Evolutionary conservation across 2,888 invertebrate species (phyloP), one percentile per base, ranked within the genome.

Genomic region (Orthosia gothica): DNA sequence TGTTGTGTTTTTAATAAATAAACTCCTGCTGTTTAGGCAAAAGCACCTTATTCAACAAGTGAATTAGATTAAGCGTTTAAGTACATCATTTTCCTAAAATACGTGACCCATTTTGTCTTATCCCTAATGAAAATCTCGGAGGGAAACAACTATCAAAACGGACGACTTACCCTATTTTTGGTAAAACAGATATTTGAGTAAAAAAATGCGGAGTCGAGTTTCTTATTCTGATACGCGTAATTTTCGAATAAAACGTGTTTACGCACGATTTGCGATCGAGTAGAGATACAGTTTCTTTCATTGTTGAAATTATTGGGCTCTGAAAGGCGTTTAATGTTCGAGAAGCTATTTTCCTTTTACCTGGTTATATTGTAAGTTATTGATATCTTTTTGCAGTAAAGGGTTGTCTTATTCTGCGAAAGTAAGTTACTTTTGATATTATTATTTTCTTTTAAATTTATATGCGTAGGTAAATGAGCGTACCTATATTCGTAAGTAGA

Each of bases 101-200:
- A 47, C 70, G 58, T 55, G 66, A 64, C 26, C 26, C 57, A 71
- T 66, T 74, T 64, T 50, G 75, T 50, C 49, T 67, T 74, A 79
- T 79, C 74, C 81, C 5, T 80, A 80, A 80, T 81, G 52, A 72
- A 69, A 81, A 72, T 76, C 66, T 81, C 11, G 15, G 18, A n/a
- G n/a, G 69, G 3, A 54, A 81, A 70, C 50, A 67, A 82, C 68
- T 77, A 71, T 76, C 54, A 79, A 70, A 62, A 18, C n/a, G 63
- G 63, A 40, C 59, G 52, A 72, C 23, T 59, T 67, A 81, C 77
- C 81, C 66, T 57, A 77, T 69, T 65, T 70, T 61, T 55, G 20
- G 62, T 50, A 40, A 15, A 59, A 59, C 18, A 73, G n/a, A 70
- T 73, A 81, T 72, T 83, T 54, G 59, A 57, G 55, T 50, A 74